Evolutionary conservation across 2,888 invertebrate genomes (phyloP), one percentile per base, ranked within the genome.

Genomic region (Nemurella pictetii): DNA sequence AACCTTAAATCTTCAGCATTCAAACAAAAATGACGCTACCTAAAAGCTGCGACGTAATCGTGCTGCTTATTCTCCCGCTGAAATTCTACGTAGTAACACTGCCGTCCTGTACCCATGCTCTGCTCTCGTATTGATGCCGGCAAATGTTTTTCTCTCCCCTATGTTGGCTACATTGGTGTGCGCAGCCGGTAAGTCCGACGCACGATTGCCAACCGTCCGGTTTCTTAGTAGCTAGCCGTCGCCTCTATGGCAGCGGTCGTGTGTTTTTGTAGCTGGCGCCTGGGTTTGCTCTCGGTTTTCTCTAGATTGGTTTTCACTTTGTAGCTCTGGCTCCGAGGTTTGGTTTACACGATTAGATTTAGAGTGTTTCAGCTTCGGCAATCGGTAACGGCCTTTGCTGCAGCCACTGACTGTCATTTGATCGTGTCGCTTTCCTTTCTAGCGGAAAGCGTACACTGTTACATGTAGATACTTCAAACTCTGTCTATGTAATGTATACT

Each of bases 131-230:
- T 75, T 75, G 75, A 75, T 26, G 75, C 55, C 15, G 78, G n/a
- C 89, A 88, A 89, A 89, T 89, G 88, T 84, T 84, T 84, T 73
- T 83, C 84, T 83, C 85, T 84, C 88, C 88, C 88, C 88, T 89
- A 87, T 89, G 89, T 89, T 89, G 90, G 89, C 88, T 87, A 88
- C 87, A 87, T 88, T 89, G 89, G 89, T 89, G 89, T 86, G 3
- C 88, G 88, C 89, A 90, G 90, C 90, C 89, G 90, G 90, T 90
- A 89, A 90, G 90, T 90, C 88, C 87, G 86, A 88, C 87, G 84
- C 87, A 77, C 29, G 75, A 75, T 26, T 75, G 75, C 28, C 75
- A 77, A 55, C 28, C 35, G 80, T 25, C 55, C 75, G n/a, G n/a
- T n/a, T n/a, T n/a, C n/a, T n/a, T n/a, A n/a, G n/a, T n/a, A n/a